A percentile compares a stretch with the other conserved stretches of the same genome.
These are phyloP conservation scores for Hypomesus transpacificus DNA, from an alignment of 2,113 vertebrate species.

Conservation along the genomic window DNA sequence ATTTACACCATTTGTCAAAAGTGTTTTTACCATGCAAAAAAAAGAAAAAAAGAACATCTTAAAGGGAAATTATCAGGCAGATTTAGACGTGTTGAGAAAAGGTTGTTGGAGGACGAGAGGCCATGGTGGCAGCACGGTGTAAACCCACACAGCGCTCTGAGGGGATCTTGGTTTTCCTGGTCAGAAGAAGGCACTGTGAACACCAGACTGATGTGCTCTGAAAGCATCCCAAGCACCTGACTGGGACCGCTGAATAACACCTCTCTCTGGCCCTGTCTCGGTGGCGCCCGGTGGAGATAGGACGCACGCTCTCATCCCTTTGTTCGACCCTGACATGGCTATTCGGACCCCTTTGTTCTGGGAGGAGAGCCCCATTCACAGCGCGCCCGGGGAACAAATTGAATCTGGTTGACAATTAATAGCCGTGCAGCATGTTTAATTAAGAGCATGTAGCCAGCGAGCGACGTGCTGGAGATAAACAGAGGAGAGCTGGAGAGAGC, in stretches of 20 bases:
- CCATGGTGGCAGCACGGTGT: slow-evolving; percentile 13
- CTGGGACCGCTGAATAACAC: slow-evolving; percentile 46
- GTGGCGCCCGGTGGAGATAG: slow-evolving; percentile 43
- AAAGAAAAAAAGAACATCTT: slow-evolving; percentile 41
- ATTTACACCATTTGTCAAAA: slow-evolving; percentile 73
- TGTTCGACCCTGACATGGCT: slow-evolving; percentile 67
- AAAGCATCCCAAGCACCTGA: slow-evolving; percentile 39
- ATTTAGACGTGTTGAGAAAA: not conserved
- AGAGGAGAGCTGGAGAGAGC: not conserved
- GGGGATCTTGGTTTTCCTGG: slow-evolving; percentile 39
- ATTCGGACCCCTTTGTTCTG: slow-evolving; percentile 68
- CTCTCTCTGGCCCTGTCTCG: slow-evolving; percentile 49
- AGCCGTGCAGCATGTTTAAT: slow-evolving; percentile 71
- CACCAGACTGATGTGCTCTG: slow-evolving; percentile 32
- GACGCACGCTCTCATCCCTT: slow-evolving; percentile 55
- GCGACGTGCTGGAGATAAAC: slow-evolving; percentile 7
- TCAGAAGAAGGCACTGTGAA: not conserved
- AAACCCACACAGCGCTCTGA: slow-evolving; percentile 31
- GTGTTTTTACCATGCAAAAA: slow-evolving; percentile 47
- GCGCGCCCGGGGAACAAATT: slow-evolving; percentile 67
- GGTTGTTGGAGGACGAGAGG: not conserved
- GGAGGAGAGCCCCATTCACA: slow-evolving; percentile 62
- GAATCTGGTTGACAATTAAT: slow-evolving; percentile 76
- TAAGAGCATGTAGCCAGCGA: slow-evolving; percentile 66
- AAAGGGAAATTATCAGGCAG: not conserved